A percentile compares a stretch with the other conserved stretches of the same genome.
These are phyloP conservation scores for Eledone cirrhosa DNA, from an alignment of 2,888 invertebrate species.

Conservation along the genomic window DNA sequence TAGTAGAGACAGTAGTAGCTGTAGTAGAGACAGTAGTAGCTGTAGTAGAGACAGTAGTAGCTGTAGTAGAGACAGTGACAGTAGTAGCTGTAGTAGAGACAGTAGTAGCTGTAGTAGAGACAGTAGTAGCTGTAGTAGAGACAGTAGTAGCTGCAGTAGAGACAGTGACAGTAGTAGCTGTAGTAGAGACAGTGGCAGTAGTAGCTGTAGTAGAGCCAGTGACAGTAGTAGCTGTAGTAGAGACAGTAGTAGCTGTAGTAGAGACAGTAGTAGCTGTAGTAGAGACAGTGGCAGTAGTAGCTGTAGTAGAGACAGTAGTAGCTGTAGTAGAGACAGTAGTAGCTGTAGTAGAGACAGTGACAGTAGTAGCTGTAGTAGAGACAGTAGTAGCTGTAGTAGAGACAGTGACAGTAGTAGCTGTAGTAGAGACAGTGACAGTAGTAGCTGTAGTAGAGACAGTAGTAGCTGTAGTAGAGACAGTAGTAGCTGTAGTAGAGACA, in stretches of 20 bases:
- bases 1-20: constrained; percentile 1
- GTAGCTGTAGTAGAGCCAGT: too few relatives aligned
- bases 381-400: neutral
- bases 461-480: neutral
- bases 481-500: neutral
- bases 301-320: neutral
- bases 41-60: neutral
- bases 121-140: constrained; percentile 15
- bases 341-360: neutral
- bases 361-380: neutral
- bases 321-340: neutral
- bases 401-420: neutral
- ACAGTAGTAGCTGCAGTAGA: constrained; percentile 16
- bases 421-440: neutral
- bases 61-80: neutral
- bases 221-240: neutral
- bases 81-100: neutral
- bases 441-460: neutral
- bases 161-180: constrained; percentile 13
- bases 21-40: constrained; percentile 4
- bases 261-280: neutral
- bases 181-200: too few relatives aligned
- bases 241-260: neutral
- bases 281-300: too few relatives aligned
- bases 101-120: too few relatives aligned